These are phyloP conservation scores for Chromis chromis DNA, from an alignment of 2,797 vertebrate species.

Conservation along the genomic window DNA sequence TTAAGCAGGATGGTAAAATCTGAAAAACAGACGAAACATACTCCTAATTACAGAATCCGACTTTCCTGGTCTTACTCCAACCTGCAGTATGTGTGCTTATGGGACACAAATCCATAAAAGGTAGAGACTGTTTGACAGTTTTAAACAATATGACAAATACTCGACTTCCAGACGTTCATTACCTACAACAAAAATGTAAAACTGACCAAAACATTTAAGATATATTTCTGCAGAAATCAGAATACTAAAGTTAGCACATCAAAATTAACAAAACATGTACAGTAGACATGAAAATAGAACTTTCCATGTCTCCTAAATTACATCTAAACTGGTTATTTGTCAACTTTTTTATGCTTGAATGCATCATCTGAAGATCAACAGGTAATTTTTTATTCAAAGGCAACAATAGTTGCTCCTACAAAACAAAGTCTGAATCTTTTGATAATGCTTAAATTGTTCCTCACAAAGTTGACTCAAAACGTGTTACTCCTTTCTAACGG, in stretches of 20 bases:
- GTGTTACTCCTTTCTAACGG: not conserved
- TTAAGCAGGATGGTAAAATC: too few relatives aligned
- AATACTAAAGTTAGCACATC: not conserved
- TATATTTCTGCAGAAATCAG: not conserved
- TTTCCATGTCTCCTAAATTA: not conserved
- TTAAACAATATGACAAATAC: too few relatives aligned
- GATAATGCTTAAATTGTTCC: too few relatives aligned
- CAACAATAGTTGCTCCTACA: not conserved
- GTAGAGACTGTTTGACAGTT: too few relatives aligned
- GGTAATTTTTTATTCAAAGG: not conserved
- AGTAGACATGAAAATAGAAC: too few relatives aligned
- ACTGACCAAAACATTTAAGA: not conserved
- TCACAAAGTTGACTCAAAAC: too few relatives aligned
- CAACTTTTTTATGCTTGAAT: not conserved
- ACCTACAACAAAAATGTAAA: not conserved
- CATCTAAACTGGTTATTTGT: constrained; percentile 1
- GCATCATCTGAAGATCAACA: not conserved
- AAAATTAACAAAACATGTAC: not conserved
- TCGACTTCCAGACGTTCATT: not conserved
- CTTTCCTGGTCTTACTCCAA: not conserved
- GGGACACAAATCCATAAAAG: too few relatives aligned
- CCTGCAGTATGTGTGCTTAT: too few relatives aligned
- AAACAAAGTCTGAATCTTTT: too few relatives aligned
- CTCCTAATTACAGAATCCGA: not conserved
- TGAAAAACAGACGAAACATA: not conserved